These are phyloP conservation scores for Zaprionus bogoriensis DNA, from an alignment of 2,888 invertebrate species.

Conservation along the genomic window DNA sequence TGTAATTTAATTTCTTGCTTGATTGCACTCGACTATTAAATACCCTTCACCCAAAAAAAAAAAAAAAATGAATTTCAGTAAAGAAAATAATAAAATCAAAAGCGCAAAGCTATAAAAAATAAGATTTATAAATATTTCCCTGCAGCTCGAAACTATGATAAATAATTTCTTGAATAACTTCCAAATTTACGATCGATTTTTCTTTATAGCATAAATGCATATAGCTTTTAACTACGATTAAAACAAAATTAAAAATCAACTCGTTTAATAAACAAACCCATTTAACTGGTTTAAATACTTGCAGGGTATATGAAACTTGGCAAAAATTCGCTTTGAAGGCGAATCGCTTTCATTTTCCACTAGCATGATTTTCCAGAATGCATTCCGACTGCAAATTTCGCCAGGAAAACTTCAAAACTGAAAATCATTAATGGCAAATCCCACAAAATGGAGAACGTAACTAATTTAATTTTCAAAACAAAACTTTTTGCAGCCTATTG, in stretches of 20 bases:
- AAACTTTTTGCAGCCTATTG: conserved; percentile 26
- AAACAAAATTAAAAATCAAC: too few species aligned
- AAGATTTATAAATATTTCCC: too few species aligned
- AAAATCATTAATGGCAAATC: background rate
- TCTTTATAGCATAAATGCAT: too few species aligned
- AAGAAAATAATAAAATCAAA: background rate
- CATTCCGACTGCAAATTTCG: conserved; percentile 3
- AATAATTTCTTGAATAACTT: too few species aligned
- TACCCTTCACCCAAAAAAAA: too few species aligned
- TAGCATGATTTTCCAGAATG: conserved; percentile 18
- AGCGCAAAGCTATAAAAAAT: too few species aligned
- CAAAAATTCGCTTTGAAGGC: conserved; percentile 18
- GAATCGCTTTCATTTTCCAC: conserved; percentile 37
- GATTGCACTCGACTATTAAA: too few species aligned
- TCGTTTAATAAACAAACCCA: too few species aligned
- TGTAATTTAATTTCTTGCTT: too few species aligned
- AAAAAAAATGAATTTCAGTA: background rate
- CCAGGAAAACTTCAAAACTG: background rate
- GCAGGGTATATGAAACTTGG: background rate
- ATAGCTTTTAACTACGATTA: too few species aligned
- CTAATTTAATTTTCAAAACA: conserved; percentile 41
- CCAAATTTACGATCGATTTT: too few species aligned
- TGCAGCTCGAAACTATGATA: too few species aligned
- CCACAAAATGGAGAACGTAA: conserved; percentile 16
- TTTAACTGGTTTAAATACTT: background rate